A percentile compares a stretch with the other conserved stretches of the same genome.
Conservation (phyloP, 2,113 vertebrate species). For the Tringa solitaria region DNA sequence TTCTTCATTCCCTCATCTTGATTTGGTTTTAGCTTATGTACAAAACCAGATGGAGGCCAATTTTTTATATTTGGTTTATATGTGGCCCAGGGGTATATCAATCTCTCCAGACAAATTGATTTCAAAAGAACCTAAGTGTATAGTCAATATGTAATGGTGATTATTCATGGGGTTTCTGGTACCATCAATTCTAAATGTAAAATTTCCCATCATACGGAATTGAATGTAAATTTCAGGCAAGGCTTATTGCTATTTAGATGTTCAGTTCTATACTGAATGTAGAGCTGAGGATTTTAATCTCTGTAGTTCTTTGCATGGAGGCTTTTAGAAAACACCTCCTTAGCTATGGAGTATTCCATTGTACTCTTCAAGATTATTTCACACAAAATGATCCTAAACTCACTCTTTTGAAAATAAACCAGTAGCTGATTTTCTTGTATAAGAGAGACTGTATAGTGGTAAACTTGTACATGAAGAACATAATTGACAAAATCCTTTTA, state of each 20-base stretch:
- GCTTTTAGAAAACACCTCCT: not conserved
- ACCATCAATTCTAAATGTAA: not conserved
- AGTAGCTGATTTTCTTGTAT: not conserved
- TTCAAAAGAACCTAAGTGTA: slow-evolving; percentile 22
- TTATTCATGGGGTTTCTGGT: slow-evolving; percentile 13
- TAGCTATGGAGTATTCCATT: not conserved
- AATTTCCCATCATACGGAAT: not conserved
- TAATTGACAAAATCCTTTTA: not conserved
- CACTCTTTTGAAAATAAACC: not conserved
- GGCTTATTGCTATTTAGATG: not conserved
- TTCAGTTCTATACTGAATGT: not conserved
- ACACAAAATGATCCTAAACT: not conserved
- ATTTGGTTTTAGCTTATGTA: not conserved
- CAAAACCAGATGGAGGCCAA: not conserved
- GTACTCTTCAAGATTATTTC: not conserved
- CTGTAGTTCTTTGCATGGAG: not conserved
- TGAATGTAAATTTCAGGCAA: not conserved
- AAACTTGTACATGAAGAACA: not conserved
- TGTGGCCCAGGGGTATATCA: not conserved
- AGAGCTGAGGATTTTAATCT: not conserved
- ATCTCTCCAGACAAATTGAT: not conserved
- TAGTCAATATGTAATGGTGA: slow-evolving; percentile 7
- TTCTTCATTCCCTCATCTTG: not conserved
- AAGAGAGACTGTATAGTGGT: not conserved
- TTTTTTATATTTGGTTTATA: not conserved